Percentiles rank a stretch among this genome's conserved stretches.
Conservation (phyloP, 2,113 vertebrate species). For the Aegypius monachus region DNA sequence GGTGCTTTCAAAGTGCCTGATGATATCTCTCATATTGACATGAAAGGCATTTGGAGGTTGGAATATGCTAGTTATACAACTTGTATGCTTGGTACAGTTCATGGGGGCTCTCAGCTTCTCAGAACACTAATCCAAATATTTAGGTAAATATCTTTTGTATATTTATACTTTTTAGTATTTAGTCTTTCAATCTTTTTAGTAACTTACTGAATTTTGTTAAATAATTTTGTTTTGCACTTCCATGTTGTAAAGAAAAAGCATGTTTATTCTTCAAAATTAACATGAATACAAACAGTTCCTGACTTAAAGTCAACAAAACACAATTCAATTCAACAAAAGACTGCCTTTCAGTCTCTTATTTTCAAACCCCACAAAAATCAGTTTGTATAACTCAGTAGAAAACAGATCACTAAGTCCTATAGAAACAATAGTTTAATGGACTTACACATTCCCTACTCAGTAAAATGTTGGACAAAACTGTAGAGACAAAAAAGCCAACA, state of each 20-base stretch:
- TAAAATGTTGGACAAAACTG: neutral
- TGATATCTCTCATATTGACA: slow-evolving; percentile 73
- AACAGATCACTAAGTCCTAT: neutral
- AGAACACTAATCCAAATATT: neutral
- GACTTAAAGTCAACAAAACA: neutral
- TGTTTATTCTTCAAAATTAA: neutral
- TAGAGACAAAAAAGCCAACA: neutral
- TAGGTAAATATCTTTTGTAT: neutral
- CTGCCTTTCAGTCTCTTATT: neutral
- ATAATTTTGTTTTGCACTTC: neutral
- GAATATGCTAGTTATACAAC: slow-evolving; percentile 29
- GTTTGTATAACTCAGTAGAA: neutral
- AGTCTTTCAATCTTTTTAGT: neutral
- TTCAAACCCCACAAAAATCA: neutral
- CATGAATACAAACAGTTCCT: neutral
- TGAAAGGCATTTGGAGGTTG: slow-evolving; percentile 79
- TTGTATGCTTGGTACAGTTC: neutral
- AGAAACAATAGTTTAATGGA: neutral
- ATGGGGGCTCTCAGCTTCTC: neutral
- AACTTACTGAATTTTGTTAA: neutral
- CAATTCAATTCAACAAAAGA: neutral
- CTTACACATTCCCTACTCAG: neutral
- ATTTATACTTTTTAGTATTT: neutral
- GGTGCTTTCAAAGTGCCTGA: slow-evolving; percentile 71
- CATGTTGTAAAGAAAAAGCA: neutral